Base-by-base conservation (phyloP, 1,140 invertebrate genomes). In the Anthonomus grandis region DNA sequence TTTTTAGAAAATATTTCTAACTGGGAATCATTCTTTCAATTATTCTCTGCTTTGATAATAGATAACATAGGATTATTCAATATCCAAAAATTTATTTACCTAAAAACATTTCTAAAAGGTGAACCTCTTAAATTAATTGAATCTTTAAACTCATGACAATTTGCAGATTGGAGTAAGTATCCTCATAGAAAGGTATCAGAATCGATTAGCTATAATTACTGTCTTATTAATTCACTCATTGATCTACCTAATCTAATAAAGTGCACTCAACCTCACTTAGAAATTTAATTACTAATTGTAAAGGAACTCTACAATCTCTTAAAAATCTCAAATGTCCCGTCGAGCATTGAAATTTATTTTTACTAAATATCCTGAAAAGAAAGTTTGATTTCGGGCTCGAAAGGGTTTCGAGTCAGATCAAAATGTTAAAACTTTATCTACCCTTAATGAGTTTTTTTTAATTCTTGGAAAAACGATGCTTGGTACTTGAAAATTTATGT, bases 51-150 rank as follows among this genome's bases (percentile, higher is more conserved):
- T 13, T 24, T 27, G 10, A 52, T 52, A 12, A 42, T 25, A 34
- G 17, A 52, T 24, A 42, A 42, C 24, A 52, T 17, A 17, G 37
- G 22, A 5, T 42, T 27, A 42, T 19, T 18, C 19, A 38, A 38
- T 21, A 19, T 51, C 23, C 48, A 51, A 38, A 51, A 37, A 51
- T 51, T 51, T 38, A 51, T 51, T 13, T 38, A 51, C 23, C 37
- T 39, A 12, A 21, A 41, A 25, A 24, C 37, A n/a, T 52, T 24
- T 42, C 37, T 52, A 10, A 41, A 42, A 17, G 38, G 37, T 18
- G 37, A 52, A 34, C 50, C 50, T 9, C 12, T 52, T 9, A 24
- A 9, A 12, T 13, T 52, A 25, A 52, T 42, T 52, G 38, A 42
- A 9, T 18, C 37, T 17, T 24, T 52, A n/a, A 39, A 52, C 38